Conservation (phyloP, 2,113 vertebrate species). For the Anarhynchus alexandrinus region DNA sequence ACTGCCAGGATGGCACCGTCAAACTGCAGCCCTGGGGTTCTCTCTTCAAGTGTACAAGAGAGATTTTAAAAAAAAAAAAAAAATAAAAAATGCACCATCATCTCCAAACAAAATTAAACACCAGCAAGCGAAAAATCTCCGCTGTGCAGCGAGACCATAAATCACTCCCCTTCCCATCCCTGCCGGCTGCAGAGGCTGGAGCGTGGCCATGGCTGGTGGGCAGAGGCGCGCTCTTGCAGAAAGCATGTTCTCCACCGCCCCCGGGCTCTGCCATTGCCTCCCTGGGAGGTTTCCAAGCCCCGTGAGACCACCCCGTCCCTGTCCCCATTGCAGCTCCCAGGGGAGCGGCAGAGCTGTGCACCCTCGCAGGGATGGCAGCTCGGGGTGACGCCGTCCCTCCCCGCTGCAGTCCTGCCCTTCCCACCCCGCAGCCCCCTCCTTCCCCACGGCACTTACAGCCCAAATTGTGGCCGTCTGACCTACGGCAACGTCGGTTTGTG, state of each 20-base stretch:
- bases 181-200: fast-evolving
- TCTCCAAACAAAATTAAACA: not conserved
- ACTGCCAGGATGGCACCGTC: fast-evolving
- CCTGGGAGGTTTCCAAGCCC: not conserved
- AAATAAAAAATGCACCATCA: not conserved
- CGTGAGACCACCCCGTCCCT: not conserved
- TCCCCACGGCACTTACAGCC: not conserved
- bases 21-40: not conserved
- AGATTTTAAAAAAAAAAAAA: not conserved
- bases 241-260: not conserved
- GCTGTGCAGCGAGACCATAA: not conserved
- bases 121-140: fast-evolving
- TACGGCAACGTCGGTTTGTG: fast-evolving
- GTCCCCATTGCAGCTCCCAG: not conserved
- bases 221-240: not conserved
- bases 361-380: not conserved
- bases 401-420: not conserved
- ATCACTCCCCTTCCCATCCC: not conserved
- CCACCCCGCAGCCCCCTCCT: not conserved
- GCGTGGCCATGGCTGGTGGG: fast-evolving
- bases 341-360: not conserved
- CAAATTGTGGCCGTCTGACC: fast-evolving
- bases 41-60: not conserved
- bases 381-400: fast-evolving
- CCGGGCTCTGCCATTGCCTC: not conserved